Percentiles rank a stretch among this genome's conserved stretches.
Conservation (phyloP, 2,888 invertebrate species). For the Sarcophaga variegata region DNA sequence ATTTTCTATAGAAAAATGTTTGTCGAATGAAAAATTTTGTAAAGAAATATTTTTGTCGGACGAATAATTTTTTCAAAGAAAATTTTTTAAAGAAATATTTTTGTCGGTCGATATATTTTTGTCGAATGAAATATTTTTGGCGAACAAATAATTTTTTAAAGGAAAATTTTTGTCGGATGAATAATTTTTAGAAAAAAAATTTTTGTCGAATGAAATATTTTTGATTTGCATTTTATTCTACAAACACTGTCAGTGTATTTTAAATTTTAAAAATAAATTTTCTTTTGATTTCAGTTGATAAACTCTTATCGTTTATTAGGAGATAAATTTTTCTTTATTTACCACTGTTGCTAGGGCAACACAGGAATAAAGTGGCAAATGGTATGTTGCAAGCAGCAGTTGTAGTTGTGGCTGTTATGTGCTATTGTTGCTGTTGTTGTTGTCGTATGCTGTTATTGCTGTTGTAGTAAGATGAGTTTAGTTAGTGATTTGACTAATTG, state of each 20-base stretch:
- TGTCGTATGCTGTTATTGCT: slow-evolving; percentile 44
- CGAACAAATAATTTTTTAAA: too few relatives aligned
- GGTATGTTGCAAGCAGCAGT: not conserved
- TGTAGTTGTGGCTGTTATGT: not conserved
- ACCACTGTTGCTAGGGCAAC: not conserved
- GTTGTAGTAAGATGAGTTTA: slow-evolving; percentile 57
- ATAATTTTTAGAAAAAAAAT: too few relatives aligned
- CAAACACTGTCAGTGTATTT: not conserved
- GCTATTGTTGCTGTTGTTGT: slow-evolving; percentile 10
- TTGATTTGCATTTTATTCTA: not conserved
- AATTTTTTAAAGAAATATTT: too few relatives aligned
- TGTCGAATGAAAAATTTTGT: too few relatives aligned
- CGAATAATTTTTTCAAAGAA: too few relatives aligned
- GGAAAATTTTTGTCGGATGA: too few relatives aligned
- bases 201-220: too few relatives aligned
- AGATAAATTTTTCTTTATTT: not conserved
- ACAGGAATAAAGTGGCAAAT: slow-evolving; percentile 34
- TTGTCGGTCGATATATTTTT: too few relatives aligned
- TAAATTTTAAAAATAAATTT: not conserved
- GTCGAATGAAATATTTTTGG: too few relatives aligned
- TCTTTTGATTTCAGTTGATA: not conserved
- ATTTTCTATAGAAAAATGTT: too few relatives aligned
- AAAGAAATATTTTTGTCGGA: too few relatives aligned
- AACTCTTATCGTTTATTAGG: not conserved
- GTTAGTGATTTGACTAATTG: slow-evolving; percentile 69